phyloP scores from a whole-genome alignment of 2,888 invertebrate species.

The Patella pellucida region DNA sequence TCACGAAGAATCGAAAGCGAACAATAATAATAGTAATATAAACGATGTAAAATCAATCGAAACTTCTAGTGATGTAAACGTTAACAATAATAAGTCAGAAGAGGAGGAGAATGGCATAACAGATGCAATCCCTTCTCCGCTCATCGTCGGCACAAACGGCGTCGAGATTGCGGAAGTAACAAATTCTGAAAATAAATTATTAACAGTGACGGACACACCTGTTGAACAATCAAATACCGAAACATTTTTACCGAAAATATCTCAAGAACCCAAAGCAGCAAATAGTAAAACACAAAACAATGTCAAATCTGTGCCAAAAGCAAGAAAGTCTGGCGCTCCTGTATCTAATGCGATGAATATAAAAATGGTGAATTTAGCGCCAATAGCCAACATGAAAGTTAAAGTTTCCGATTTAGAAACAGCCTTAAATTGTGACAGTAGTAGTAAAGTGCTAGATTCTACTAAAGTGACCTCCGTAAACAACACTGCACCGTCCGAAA shows the following conservation, averaged over 20 bases:
- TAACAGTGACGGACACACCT: neutral
- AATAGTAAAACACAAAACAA: conserved; percentile 31
- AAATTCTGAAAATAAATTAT: neutral
- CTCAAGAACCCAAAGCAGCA: conserved; percentile 25
- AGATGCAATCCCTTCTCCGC: neutral
- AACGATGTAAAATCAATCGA: too few species aligned
- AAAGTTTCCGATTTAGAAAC: neutral
- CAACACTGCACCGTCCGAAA: neutral
- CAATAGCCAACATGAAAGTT: neutral
- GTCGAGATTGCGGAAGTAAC: neutral
- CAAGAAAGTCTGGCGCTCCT: conserved; percentile 27
- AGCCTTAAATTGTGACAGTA: neutral
- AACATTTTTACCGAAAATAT: neutral
- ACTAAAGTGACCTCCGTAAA: neutral
- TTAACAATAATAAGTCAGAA: too few species aligned
- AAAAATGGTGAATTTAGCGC: conserved; percentile 1
- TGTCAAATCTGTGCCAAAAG: conserved; percentile 19
- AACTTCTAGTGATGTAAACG: too few species aligned
- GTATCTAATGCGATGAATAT: neutral
- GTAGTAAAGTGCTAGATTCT: neutral
- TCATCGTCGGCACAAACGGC: neutral
- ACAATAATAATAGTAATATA: too few species aligned
- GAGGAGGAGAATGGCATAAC: neutral
- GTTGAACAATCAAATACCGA: neutral
- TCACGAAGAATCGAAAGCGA: too few species aligned